Conservation (phyloP, 2,888 invertebrate genomes). For the Drosophila suboccidentalis region DNA sequence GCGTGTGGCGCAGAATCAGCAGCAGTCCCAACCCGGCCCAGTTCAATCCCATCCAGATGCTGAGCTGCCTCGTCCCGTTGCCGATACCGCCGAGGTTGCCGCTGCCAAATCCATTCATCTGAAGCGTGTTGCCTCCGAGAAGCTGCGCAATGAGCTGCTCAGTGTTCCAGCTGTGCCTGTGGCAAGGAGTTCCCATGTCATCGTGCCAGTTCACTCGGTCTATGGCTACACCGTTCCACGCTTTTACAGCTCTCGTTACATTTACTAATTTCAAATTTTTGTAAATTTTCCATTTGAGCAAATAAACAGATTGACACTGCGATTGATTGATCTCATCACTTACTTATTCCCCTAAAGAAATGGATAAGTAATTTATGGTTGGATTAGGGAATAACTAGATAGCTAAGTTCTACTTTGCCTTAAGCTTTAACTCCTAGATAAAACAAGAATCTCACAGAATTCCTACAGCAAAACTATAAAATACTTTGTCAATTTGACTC, state of each 20-base stretch:
- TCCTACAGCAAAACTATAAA: no score
- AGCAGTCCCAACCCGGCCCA: constrained; percentile 37
- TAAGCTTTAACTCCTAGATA: no score
- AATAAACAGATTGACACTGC: constrained; percentile 42
- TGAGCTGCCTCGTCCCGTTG: constrained; percentile 74
- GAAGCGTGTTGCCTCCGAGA: constrained; percentile 70
- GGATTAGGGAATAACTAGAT: background rate
- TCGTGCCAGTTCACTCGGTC: constrained; percentile 55
- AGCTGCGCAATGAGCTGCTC: constrained; percentile 66
- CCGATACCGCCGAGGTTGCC: constrained; percentile 85
- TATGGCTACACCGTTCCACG: constrained; percentile 61
- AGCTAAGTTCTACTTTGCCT: background rate
- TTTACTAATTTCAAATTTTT: constrained; percentile 47
- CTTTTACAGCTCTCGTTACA: constrained; percentile 63
- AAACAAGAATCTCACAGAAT: no score
- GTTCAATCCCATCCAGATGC: constrained; percentile 53
- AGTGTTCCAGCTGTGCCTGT: constrained; percentile 34
- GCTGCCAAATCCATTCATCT: constrained; percentile 74
- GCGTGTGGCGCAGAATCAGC: constrained; percentile 65
- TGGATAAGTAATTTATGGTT: background rate
- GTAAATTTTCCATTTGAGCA: background rate
- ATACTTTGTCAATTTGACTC: no score
- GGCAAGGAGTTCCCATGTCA: constrained; percentile 52
- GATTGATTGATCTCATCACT: background rate
- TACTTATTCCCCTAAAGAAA: background rate